Percentiles rank a stretch among this genome's conserved stretches.
Evolutionary conservation across 2,888 invertebrate species (phyloP).

Genomic region (Ashinkailepas kermadecensis): DNA sequence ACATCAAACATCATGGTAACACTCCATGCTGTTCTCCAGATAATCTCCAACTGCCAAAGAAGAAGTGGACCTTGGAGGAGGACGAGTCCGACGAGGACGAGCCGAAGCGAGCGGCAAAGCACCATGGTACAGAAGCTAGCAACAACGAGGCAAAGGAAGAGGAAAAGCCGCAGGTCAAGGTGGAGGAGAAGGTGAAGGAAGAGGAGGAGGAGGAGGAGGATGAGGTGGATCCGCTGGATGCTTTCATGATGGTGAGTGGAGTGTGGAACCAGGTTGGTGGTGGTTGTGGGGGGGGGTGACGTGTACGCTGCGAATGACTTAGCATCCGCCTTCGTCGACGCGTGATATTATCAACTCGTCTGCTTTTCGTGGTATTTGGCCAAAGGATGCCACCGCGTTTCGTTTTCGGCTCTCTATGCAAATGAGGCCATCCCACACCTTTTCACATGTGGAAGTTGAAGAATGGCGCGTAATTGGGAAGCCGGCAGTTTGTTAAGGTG

Average conservation of each 20-base stretch:
- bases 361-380: too few species aligned
- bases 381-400: too few species aligned
- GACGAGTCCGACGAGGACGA: conserved; percentile 70
- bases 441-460: too few species aligned
- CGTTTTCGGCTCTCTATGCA: too few species aligned
- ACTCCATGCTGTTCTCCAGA: not conserved
- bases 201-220: conserved; percentile 50
- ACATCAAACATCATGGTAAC: not conserved
- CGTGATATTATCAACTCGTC: too few species aligned
- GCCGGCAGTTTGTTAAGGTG: too few species aligned
- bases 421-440: too few species aligned
- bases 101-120: conserved; percentile 49
- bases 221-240: conserved; percentile 92
- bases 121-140: not conserved
- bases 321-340: too few species aligned
- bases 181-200: conserved; percentile 33
- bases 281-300: too few species aligned
- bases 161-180: conserved; percentile 35
- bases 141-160: conserved; percentile 32
- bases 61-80: conserved; percentile 93
- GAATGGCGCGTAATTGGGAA: too few species aligned
- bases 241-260: conserved; percentile 76
- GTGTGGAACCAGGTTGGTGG: too few species aligned
- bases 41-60: conserved; percentile 40
- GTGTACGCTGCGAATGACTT: too few species aligned